Base-by-base conservation (phyloP, 2,797 vertebrate genomes). In the Manis javanica region DNA sequence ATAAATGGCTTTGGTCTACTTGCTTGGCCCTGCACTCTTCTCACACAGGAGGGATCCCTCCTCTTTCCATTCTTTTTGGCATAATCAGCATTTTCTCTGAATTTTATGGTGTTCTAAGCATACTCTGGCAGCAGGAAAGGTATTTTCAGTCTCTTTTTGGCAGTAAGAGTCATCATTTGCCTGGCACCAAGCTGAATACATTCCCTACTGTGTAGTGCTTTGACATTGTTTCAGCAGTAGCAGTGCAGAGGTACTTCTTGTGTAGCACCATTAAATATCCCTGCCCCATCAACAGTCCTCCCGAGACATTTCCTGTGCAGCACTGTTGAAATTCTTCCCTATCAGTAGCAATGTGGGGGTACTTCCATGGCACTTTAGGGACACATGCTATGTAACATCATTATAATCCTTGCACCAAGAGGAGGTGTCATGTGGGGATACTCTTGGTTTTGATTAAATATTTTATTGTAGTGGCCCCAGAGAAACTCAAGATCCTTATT, bases 71-170 rank as follows among this genome's bases (percentile, higher is more conserved):
- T 91, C 92, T 88, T 84, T 94, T 59, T 90, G 91, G 66, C 91
- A 91, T 51, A 57, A 1, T 94, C 64, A 68, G 66, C 84, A 77
- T 66, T 93, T 90, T 69, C 74, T 89, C 64, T 94, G 85, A 69
- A 57, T 87, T 96, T 90, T 88, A 61, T 83, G 90, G 61, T 61
- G 63, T 90, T 90, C 74, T 87, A 90, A 95, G 64, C 91, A 93
- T 93, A 71, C 64, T 84, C 75, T 96, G 94, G 91, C 93, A 96
- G 91, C 89, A 69, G 71, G 84, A 96, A 75, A 83, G 82, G 46
- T 68, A 89, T 91, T 97, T 98, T 66, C 91, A 91, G 86, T 81
- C 94, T 95, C 82, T 74, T 94, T 90, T 96, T 97, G 94, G 96
- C 94, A 95, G 64, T 59, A 87, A 86, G 42, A 96, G 37, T 89